phyloP scores from a whole-genome alignment of 2,797 vertebrate genomes.

The Coluber constrictor region DNA sequence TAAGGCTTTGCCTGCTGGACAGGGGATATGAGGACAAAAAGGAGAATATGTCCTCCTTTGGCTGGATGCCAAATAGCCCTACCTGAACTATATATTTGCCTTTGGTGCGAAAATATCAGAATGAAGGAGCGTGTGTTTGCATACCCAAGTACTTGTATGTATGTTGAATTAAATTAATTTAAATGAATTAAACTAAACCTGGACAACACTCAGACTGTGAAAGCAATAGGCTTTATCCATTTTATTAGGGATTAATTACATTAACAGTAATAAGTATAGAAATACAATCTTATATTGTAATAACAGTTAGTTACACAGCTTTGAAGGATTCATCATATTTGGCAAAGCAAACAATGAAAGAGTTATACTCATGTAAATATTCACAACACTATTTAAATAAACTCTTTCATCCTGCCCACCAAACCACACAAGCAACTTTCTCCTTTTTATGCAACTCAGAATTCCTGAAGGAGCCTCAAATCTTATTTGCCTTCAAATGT shows the following conservation, averaged over 20 bases:
- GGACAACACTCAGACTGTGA: background rate
- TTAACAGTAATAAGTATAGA: conserved; percentile 41
- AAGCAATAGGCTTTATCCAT: conserved; percentile 32
- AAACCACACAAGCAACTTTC: conserved; percentile 10
- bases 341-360: conserved; percentile 48
- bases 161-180: background rate
- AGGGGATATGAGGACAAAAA: background rate
- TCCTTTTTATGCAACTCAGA: conserved; percentile 39
- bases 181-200: background rate
- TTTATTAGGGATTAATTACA: conserved; percentile 69
- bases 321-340: conserved; percentile 51
- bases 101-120: background rate
- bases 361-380: conserved; percentile 56
- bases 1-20: background rate
- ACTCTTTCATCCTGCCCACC: conserved; percentile 33
- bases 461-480: conserved; percentile 37
- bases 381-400: conserved; percentile 68
- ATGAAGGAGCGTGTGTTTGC: background rate
- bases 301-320: conserved; percentile 58
- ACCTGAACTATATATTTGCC: background rate
- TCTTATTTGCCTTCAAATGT: conserved; percentile 37
- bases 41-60: background rate
- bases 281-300: conserved; percentile 55
- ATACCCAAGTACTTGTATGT: background rate
- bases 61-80: background rate